These are phyloP conservation scores for Seira ritae DNA, from an alignment of 2,888 invertebrate genomes.

Conservation along the genomic window DNA sequence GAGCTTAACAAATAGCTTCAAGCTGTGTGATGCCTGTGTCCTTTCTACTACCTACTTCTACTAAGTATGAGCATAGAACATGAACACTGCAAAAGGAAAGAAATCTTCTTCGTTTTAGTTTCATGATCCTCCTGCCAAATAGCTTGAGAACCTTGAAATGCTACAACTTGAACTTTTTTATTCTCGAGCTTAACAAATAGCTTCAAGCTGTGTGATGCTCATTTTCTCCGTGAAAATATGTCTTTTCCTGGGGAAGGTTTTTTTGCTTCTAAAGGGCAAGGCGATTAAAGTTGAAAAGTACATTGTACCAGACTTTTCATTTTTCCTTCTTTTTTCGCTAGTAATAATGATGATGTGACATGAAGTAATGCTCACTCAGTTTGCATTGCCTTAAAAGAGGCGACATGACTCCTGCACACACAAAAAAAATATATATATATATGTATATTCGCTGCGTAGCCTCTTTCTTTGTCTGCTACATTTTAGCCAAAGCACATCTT, in stretches of 20 bases:
- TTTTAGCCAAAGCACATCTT: background rate
- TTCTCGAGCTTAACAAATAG: background rate
- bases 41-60: too few relatives aligned
- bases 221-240: slow-evolving; percentile 8
- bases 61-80: too few relatives aligned
- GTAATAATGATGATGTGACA: slow-evolving; percentile 50
- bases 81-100: too few relatives aligned
- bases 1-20: background rate
- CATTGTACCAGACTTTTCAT: background rate
- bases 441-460: background rate
- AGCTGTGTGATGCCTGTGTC: background rate
- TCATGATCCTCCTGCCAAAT: background rate
- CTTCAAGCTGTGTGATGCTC: slow-evolving; percentile 11
- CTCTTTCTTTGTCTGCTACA: background rate
- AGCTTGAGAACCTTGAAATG: slow-evolving; percentile 27
- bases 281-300: slow-evolving; percentile 6
- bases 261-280: background rate
- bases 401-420: background rate
- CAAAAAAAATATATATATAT: background rate
- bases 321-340: slow-evolving; percentile 20
- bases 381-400: slow-evolving; percentile 20
- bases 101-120: too few relatives aligned
- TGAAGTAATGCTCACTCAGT: slow-evolving; percentile 49
- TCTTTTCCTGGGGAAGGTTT: background rate
- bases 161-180: background rate